phyloP scores from a whole-genome alignment of 1,140 invertebrate species.

The Lerema accius region DNA sequence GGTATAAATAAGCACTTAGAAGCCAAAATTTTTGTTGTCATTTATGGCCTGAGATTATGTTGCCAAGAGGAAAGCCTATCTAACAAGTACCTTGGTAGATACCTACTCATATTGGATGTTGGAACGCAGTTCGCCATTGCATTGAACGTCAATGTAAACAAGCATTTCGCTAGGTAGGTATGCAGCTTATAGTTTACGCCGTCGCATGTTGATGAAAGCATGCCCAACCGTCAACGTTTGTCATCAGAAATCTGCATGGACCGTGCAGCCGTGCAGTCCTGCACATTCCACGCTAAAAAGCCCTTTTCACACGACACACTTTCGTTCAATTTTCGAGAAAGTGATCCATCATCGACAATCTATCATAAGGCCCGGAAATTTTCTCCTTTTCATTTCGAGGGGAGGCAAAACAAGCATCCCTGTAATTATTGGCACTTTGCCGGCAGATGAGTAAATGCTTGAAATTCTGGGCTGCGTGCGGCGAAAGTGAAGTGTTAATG shows the following conservation, averaged over 20 bases:
- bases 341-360: constrained; percentile 72
- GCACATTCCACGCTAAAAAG: constrained; percentile 48
- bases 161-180: too few relatives aligned
- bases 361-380: constrained; percentile 59
- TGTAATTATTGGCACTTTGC: constrained; percentile 73
- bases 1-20: too few relatives aligned
- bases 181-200: constrained; percentile 41
- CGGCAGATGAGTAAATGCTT: constrained; percentile 78
- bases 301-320: constrained; percentile 71
- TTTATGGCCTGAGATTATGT: too few relatives aligned
- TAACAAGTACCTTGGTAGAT: too few relatives aligned
- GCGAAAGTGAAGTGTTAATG: constrained; percentile 77
- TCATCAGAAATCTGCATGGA: constrained; percentile 47
- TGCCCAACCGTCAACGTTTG: constrained; percentile 46
- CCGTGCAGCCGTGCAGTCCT: constrained; percentile 41
- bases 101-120: too few relatives aligned
- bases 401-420: constrained; percentile 54
- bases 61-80: too few relatives aligned
- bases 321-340: constrained; percentile 78
- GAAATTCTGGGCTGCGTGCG: constrained; percentile 70
- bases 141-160: constrained; percentile 57
- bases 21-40: too few relatives aligned
- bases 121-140: constrained; percentile 44
- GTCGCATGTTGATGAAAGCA: constrained; percentile 52
- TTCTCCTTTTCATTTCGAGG: constrained; percentile 57